Evolutionary conservation across 2,888 invertebrate genomes (phyloP), one percentile per base, ranked within the genome.

Genomic region (Perithous albicinctus): DNA sequence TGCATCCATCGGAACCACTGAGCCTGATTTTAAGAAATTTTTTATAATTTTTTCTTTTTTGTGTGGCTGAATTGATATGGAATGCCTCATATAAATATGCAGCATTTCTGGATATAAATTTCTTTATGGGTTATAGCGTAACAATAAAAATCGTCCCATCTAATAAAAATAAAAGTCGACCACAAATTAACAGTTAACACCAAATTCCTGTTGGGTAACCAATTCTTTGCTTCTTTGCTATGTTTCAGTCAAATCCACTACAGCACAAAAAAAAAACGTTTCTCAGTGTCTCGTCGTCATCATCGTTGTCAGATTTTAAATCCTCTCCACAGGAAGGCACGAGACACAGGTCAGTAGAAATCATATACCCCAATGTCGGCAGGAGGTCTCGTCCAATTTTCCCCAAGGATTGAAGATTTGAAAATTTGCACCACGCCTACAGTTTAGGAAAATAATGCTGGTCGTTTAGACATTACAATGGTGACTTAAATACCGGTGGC

Each of bases 401-500:
- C n/a, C 26, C 26, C 20, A 15, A 48, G 73, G 77, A 54, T 10
- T 12, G 12, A 43, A 51, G 67, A 73, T 77, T 80, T 69, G 61
- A 54, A 86, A 87, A 86, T 86, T 88, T 84, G 85, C 84, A 83
- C 78, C 86, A 89, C 90, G 90, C 89, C 88, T 85, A 88, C 88
- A 90, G 87, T 91, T 91, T 90, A 90, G 87, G 87, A 84, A 89
- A 88, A 91, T 89, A 91, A 90, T 89, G 80, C 85, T 83, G 80
- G 82, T 85, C 88, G 88, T 90, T 91, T 88, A 86, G 86, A 85
- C 18, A 77, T 80, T 54, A 91, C 89, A 91, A 91, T 89, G 77
- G 82, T 66, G 43, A 75, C 86, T 80, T 87, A 87, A 89, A 88
- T 85, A 85, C 84, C 84, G 70, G 80, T 82, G 81, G 82, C 67